phyloP scores from a whole-genome alignment of 1,140 invertebrate species.

The Halesus radiatus region DNA sequence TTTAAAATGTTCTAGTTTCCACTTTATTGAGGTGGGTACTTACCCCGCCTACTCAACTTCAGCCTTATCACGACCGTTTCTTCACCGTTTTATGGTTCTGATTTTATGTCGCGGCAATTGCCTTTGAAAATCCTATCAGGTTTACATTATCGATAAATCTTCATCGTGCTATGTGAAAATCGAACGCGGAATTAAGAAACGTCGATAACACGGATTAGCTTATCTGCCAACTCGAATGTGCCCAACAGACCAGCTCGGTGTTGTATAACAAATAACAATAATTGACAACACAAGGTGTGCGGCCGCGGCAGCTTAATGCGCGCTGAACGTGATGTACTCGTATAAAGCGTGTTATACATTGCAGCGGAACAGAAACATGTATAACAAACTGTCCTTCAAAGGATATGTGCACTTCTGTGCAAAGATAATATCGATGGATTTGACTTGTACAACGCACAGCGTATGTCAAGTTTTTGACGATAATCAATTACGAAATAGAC shows the following conservation, averaged over 20 bases:
- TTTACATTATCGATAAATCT: slow-evolving; percentile 56
- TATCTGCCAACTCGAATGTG: slow-evolving; percentile 36
- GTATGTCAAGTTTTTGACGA: neutral
- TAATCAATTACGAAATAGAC: no score
- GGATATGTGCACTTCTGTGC: neutral
- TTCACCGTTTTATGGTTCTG: slow-evolving; percentile 53
- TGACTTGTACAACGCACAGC: no score
- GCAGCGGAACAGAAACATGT: neutral
- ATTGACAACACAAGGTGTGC: slow-evolving; percentile 35
- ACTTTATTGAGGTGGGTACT: neutral
- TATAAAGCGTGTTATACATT: neutral
- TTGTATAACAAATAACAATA: slow-evolving; percentile 27
- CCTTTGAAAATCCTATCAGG: slow-evolving; percentile 48
- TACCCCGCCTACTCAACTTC: neutral
- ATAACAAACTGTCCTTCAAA: neutral
- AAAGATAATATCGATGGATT: neutral
- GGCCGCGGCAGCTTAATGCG: neutral
- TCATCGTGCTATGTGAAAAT: slow-evolving; percentile 54
- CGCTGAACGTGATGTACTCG: neutral
- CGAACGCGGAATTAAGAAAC: slow-evolving; percentile 54
- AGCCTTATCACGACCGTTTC: slow-evolving; percentile 35
- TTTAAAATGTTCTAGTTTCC: neutral
- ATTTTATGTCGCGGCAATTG: slow-evolving; percentile 53
- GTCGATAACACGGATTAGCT: slow-evolving; percentile 55
- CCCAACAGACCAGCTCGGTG: slow-evolving; percentile 10